Percentiles rank a stretch among this genome's conserved stretches.
These are phyloP conservation scores for Cremastinae sp. DNA, from an alignment of 2,888 invertebrate genomes.

Conservation along the genomic window DNA sequence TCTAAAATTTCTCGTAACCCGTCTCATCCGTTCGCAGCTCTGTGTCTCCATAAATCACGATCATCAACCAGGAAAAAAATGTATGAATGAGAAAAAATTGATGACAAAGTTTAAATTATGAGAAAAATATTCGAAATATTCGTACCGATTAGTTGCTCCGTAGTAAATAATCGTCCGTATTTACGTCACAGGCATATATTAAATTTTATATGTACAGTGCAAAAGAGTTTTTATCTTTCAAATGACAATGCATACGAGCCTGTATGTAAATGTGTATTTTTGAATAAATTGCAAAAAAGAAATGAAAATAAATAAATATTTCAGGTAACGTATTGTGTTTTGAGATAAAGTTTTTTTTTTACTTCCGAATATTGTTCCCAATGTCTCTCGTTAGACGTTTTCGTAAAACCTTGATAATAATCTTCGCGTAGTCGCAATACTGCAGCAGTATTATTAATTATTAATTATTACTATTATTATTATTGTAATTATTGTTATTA, in stretches of 20 bases:
- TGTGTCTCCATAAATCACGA: conserved; percentile 13
- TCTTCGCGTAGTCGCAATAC: background rate
- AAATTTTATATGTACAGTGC: too few species aligned
- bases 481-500: background rate
- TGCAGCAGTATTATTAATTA: conserved; percentile 7
- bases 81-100: conserved; percentile 11
- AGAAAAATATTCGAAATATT: conserved; percentile 11
- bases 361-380: background rate
- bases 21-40: conserved; percentile 46
- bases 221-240: too few species aligned
- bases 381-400: background rate
- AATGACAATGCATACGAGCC: conserved; percentile 30
- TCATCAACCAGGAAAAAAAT: conserved; percentile 32
- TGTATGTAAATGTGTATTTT: conserved; percentile 28
- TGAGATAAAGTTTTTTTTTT: conserved; percentile 34
- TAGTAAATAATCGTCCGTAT: background rate
- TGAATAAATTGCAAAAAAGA: conserved; percentile 25
- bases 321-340: conserved; percentile 75
- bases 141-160: conserved; percentile 37
- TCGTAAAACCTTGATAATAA: too few species aligned
- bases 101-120: background rate
- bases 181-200: background rate
- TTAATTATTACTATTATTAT: too few species aligned
- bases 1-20: conserved; percentile 63
- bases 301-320: background rate